Evolutionary conservation across 2,797 vertebrate genomes (phyloP), one percentile per base, ranked within the genome.

Genomic region (Pipistrellus kuhlii): DNA sequence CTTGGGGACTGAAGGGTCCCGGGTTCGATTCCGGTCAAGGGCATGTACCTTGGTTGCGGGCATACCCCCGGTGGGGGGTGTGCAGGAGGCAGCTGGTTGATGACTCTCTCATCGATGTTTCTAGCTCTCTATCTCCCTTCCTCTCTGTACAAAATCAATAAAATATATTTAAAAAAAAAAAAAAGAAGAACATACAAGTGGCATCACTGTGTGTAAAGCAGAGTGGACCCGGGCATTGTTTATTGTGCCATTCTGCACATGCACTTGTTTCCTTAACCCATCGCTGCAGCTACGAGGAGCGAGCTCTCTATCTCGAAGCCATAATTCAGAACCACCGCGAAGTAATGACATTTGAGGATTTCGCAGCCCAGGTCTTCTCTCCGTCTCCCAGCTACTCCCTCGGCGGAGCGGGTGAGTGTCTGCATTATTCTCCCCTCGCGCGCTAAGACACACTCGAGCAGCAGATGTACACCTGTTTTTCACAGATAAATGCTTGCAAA

Each of bases 261-360:
- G 11, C 20, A 0, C 73, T 88, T 92, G 96, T 97, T 96, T 98
- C 98, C 98, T 98, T 99, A 98, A 99, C 94, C 8, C 18, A 27
- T 18, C 0, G 0, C 80, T 38, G 10, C 97, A 99, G 99, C 98
- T 99, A 99, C 1, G 99, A 99, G 97, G 99, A 99, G 94, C 98
- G 99, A 94, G 99, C 99, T 44, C 98, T 99, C 95, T 99, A 99
- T 96, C 98, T 99, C 72, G 99, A 99, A 98, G 99, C 99, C 98
- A 99, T 99, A 98, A 99, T 99, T 98, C 99, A 99, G 98, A 99
- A 99, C 98, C 99, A 99, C 97, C 99, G 99, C 91, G 99, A 99
- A 98, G 98, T 99, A 96, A 99, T 99, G 99, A 99, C 99, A 41
- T 99, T 99, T 93, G 99, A 99, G 98, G 99, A 99, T 98, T 99